Evolutionary conservation across 2,888 invertebrate genomes (phyloP).

Genomic region (Nephrotoma flavescens): DNA sequence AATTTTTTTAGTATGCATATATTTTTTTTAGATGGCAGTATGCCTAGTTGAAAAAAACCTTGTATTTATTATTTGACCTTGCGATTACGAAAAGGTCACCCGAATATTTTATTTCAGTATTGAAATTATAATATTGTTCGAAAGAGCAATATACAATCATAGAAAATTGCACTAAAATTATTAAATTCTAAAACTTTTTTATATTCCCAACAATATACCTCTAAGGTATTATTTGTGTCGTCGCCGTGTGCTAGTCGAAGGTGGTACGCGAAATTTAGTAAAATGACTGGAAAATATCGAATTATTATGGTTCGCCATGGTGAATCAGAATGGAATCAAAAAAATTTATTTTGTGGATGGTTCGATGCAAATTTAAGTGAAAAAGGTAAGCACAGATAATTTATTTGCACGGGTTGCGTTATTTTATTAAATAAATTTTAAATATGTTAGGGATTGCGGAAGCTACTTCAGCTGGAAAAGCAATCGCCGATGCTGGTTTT

Average conservation of each 20-base stretch:
- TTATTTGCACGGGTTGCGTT: not conserved
- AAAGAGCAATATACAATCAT: not conserved
- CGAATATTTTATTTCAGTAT: not conserved
- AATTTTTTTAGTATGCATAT: not conserved
- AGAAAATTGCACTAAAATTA: not conserved
- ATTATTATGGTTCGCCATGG: constrained; percentile 60
- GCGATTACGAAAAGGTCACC: not conserved
- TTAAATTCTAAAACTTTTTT: not conserved
- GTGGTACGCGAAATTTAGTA: constrained; percentile 6
- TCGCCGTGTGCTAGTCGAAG: not conserved
- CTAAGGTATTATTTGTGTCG: not conserved
- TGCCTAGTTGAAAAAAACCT: not conserved
- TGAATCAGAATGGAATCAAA: constrained; percentile 61
- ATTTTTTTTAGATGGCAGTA: not conserved
- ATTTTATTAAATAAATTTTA: not conserved
- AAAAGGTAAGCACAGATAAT: constrained; percentile 36
- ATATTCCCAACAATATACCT: not conserved
- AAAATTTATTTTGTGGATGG: constrained; percentile 62
- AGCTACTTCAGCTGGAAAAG: constrained; percentile 45
- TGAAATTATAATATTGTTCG: not conserved
- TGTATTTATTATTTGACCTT: not conserved
- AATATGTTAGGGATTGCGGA: constrained; percentile 20
- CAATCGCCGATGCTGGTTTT: constrained; percentile 50
- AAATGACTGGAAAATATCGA: constrained; percentile 38
- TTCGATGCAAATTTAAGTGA: constrained; percentile 52